Base-by-base conservation (phyloP, 2,113 vertebrate species). In the Misgurnus anguillicaudatus region DNA sequence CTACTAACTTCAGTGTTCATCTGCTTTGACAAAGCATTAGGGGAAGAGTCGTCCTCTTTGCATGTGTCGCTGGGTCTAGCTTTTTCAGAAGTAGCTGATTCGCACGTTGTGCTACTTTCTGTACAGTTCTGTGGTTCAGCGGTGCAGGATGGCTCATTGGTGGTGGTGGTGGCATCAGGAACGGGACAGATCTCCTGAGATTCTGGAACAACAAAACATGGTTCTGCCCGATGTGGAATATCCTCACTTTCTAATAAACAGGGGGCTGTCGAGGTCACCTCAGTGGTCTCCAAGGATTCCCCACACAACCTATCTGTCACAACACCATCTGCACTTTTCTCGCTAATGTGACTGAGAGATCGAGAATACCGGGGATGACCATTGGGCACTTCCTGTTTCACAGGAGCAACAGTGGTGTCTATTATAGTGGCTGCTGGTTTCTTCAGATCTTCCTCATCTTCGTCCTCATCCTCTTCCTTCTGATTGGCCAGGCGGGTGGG, bases 301-400 rank as follows among this genome's bases (percentile, higher is more conserved):
- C 76, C 42, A 0, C 60, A 48, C 2, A 69, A 70, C 66, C 84
- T 82, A 57, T 91, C 88, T 14, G 82, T 85, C 83, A 92, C 63
- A 0, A 87, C 76, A 14, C 90, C 92, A 0, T 98, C 97, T 60
- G 93, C 89, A 0, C 96, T 98, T 85, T 88, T 90, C 81, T 99
- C 97, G 0, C 97, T 99, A 81, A 98, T 99, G 85, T 98, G 96
- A 87, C 97, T 99, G 68, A 99, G 93, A 80, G 96, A 97, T 80
- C 96, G 92, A 1, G 90, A 94, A 81, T 94, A 96, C 77, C 88
- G 85, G 39, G 91, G 77, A 0, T 94, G 93, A 69, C 94, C 94
- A 0, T 93, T 94, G 71, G 88, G 91, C 80, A 93, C 80, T 0
- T 57, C 38, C 38, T 71, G 83, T 79, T 87, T 88, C 10, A 69